Evolutionary conservation across 2,113 vertebrate genomes (phyloP), one percentile per base, ranked within the genome.

Genomic region (Urocynchramus pylzowi): DNA sequence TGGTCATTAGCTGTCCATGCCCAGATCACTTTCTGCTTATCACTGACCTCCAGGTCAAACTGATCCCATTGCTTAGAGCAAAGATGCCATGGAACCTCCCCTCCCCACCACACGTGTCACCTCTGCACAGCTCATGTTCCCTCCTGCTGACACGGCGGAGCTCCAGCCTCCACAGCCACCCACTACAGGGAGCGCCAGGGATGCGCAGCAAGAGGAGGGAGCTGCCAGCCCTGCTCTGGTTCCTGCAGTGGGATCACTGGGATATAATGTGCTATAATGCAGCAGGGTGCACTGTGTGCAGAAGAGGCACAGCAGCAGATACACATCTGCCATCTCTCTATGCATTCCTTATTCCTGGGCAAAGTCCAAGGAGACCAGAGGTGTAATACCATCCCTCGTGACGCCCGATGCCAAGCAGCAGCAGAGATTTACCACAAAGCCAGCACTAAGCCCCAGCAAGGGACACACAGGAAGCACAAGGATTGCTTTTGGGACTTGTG

Each of bases 111-210:
- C 60, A 60, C 2, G 0, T 3, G 7, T 27, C 77, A 87, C 23
- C 20, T 33, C 64, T 80, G 76, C 50, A n/a, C 16, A n/a, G 52
- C 41, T 82, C 65, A 24, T 1, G 21, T 67, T 95, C 47, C 35
- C 45, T 35, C 33, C 41, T 35, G 39, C 28, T 56, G 54, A 52
- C 1, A 1, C 39, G 5, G 2, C 1, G 0, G 5, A 59, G 67
- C 20, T 50, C 68, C 61, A 49, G 57, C 49, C 50, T 5, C 3
- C 0, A 5, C 54, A 74, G 52, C 44, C 31, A 15, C 4, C 26
- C 11, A 1, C 16, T 49, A 16, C 2, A 76, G 65, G 21, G 53
- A 78, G 19, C 2, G 3, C 27, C 16, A 21, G 0, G 2, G 37
- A 14, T 17, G 22, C 67, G 57, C 50, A 74, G 45, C 41, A 67